A percentile compares a stretch with the other conserved stretches of the same genome.
phyloP scores from a whole-genome alignment of 2,888 invertebrate species.

The Chymomyza amoena region DNA sequence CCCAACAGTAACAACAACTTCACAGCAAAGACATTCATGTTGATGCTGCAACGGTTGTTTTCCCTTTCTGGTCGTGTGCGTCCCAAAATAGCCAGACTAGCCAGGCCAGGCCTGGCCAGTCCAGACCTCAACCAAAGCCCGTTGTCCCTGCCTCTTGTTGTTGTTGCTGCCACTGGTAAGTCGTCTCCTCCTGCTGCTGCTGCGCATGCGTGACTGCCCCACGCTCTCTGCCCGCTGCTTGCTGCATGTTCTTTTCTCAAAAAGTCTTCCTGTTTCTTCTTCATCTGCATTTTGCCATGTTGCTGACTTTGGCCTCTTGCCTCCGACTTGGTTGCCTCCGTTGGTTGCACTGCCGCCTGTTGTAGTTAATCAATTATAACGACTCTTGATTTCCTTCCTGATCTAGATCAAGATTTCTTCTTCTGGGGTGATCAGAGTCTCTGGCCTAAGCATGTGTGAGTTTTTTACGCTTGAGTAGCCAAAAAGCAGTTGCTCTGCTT shows the following conservation, averaged over 20 bases:
- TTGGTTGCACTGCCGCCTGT: conserved; percentile 30
- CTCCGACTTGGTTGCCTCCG: conserved; percentile 8
- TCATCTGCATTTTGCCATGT: conserved; percentile 64
- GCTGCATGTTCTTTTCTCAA: conserved; percentile 18
- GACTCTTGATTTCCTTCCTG: conserved; percentile 78
- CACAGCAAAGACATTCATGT: neutral
- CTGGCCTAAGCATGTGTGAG: neutral
- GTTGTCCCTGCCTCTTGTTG: neutral
- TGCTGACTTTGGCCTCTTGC: conserved; percentile 10
- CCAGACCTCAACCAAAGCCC: neutral
- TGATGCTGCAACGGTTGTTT: conserved; percentile 70
- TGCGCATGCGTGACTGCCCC: conserved; percentile 64
- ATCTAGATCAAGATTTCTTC: conserved; percentile 71
- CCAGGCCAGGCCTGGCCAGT: conserved; percentile 23
- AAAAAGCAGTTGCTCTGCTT: neutral
- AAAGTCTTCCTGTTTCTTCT: conserved; percentile 65
- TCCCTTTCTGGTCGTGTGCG: conserved; percentile 75
- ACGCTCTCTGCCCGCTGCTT: conserved; percentile 13
- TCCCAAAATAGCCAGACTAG: conserved; percentile 63
- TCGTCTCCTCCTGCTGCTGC: conserved; percentile 7
- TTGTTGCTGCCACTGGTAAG: neutral
- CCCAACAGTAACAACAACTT: neutral
- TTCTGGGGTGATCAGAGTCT: neutral
- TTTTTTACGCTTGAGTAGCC: conserved; percentile 3
- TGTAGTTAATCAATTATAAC: conserved; percentile 78